phyloP scores from a whole-genome alignment of 2,888 invertebrate genomes.

The Luffia ferchaultella region DNA sequence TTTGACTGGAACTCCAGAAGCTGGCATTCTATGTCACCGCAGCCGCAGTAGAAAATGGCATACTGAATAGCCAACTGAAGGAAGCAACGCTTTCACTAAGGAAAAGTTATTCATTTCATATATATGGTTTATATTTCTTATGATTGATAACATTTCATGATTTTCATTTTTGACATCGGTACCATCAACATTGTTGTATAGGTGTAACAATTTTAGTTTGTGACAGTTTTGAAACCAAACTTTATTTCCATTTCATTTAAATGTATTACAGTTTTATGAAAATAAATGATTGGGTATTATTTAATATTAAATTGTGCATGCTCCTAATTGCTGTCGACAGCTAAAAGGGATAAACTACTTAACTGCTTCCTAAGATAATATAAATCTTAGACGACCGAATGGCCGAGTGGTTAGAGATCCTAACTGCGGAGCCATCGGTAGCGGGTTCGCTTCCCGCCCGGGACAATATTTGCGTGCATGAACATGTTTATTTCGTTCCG shows the following conservation, averaged over 20 bases:
- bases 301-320: no score
- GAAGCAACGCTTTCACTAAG: conserved; percentile 37
- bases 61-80: conserved; percentile 47
- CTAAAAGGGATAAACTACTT: no score
- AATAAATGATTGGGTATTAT: neutral
- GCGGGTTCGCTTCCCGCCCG: no score
- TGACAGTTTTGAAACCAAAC: conserved; percentile 49
- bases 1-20: conserved; percentile 53
- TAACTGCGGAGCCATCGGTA: no score
- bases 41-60: conserved; percentile 40
- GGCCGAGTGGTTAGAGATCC: no score
- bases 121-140: conserved; percentile 8
- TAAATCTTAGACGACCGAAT: no score
- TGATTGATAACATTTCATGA: conserved; percentile 36
- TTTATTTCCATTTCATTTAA: conserved; percentile 53
- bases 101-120: conserved; percentile 33
- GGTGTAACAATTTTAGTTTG: conserved; percentile 30
- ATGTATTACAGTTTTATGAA: conserved; percentile 30
- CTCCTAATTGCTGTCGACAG: no score
- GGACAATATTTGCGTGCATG: no score
- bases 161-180: conserved; percentile 33
- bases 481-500: no score
- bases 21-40: conserved; percentile 49
- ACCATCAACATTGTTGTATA: conserved; percentile 39
- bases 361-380: no score